Conservation (phyloP, 2,113 vertebrate species). For the Prunella fulvescens region DNA sequence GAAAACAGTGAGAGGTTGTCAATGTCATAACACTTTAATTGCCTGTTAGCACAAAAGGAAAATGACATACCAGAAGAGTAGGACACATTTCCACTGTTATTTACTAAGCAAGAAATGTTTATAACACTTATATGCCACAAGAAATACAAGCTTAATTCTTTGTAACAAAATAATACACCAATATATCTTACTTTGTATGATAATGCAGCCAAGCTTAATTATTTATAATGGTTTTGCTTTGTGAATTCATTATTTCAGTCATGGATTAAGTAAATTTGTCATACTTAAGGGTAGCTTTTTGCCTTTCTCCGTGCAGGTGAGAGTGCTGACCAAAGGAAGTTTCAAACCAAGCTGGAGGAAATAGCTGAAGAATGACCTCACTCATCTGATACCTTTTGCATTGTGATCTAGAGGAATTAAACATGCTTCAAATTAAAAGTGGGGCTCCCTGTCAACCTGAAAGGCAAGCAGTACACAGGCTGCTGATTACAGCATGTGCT, state of each 20-base stretch:
- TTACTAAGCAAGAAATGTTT: conserved; percentile 6
- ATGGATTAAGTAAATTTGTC: background rate
- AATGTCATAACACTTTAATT: conserved; percentile 16
- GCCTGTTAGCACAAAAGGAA: conserved; percentile 14
- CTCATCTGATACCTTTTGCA: background rate
- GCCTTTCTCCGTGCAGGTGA: background rate
- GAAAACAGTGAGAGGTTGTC: conserved; percentile 8
- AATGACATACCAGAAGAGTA: background rate
- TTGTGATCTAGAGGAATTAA: background rate
- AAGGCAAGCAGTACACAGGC: background rate
- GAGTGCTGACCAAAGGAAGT: background rate
- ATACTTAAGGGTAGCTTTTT: background rate
- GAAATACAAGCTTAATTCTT: conserved; percentile 5
- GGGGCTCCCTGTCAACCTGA: background rate
- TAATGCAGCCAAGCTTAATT: background rate
- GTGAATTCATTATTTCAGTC: background rate
- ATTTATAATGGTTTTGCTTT: background rate
- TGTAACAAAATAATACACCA: background rate
- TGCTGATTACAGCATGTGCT: background rate
- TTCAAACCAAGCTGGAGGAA: background rate
- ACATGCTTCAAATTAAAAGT: background rate
- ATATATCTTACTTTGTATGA: background rate
- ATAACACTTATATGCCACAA: background rate
- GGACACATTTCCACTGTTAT: background rate
- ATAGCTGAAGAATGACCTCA: background rate